These are phyloP conservation scores for Anarhynchus alexandrinus DNA, from an alignment of 2,113 vertebrate species.

Conservation along the genomic window DNA sequence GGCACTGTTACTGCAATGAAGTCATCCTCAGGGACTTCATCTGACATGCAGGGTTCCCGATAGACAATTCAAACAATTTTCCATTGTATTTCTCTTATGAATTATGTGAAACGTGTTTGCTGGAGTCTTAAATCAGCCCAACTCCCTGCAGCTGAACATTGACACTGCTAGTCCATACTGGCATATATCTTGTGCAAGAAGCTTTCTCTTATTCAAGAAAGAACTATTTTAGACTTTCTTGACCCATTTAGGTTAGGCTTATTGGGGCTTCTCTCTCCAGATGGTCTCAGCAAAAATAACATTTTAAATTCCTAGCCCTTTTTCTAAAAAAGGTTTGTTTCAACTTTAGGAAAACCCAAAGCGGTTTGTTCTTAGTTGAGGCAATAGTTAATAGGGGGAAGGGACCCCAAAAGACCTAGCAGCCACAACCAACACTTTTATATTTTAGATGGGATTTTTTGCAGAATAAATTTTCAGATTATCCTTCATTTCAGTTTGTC, in stretches of 20 bases:
- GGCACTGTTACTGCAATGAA: not conserved
- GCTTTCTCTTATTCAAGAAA: not conserved
- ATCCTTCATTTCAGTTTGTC: not conserved
- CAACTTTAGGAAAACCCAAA: not conserved
- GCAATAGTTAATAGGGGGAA: not conserved
- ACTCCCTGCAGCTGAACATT: not conserved
- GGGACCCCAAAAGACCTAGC: not conserved
- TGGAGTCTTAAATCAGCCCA: not conserved
- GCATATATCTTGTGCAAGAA: not conserved
- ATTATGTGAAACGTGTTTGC: conserved; percentile 7
- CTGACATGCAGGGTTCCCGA: not conserved
- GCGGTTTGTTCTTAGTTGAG: not conserved
- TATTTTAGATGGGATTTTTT: not conserved
- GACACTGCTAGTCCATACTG: not conserved
- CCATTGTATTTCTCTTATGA: not conserved
- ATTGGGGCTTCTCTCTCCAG: not conserved
- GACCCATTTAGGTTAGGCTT: not conserved
- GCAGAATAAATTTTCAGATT: not conserved
- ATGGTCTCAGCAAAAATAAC: not conserved
- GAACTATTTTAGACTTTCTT: not conserved
- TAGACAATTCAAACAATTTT: not conserved
- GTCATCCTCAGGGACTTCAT: not conserved
- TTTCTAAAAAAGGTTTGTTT: not conserved
- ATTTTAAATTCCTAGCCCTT: not conserved
- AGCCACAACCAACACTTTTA: not conserved